Conservation (phyloP, 53 echinoderm and acorn worm species). For the Henricia sp. region DNA sequence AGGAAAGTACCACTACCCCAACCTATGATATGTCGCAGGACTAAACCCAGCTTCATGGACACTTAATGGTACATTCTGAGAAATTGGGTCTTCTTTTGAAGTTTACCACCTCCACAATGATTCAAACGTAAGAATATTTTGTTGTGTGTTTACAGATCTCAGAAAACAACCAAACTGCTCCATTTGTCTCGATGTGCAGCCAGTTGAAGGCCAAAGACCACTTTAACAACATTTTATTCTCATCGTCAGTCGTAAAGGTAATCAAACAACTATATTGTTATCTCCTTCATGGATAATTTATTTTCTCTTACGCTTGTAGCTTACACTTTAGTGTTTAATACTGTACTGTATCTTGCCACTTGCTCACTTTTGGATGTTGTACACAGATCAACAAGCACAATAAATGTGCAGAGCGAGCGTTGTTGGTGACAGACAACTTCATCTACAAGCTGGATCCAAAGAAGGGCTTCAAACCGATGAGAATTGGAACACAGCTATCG, state of each 20-base stretch:
- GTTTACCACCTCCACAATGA: too few relatives aligned
- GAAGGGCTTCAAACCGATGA: constrained; percentile 90
- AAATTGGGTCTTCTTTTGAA: too few relatives aligned
- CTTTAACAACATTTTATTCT: constrained; percentile 80
- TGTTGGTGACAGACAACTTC: constrained; percentile 89
- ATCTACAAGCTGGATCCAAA: constrained; percentile 98
- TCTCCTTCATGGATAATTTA: too few relatives aligned
- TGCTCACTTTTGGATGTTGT: not conserved
- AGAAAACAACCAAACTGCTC: constrained; percentile 78
- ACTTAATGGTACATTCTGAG: too few relatives aligned
- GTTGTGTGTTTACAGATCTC: constrained; percentile 49
- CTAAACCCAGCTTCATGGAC: too few relatives aligned
- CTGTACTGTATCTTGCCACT: not conserved
- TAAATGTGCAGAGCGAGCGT: constrained; percentile 90
- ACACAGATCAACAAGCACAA: constrained; percentile 91
- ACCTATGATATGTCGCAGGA: too few relatives aligned
- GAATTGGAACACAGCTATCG: constrained; percentile 70
- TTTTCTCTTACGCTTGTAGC: not conserved
- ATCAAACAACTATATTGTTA: too few relatives aligned
- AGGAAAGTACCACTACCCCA: too few relatives aligned
- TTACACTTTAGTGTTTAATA: not conserved
- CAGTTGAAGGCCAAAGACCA: constrained; percentile 86
- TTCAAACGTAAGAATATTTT: not conserved
- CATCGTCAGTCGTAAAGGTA: constrained; percentile 87
- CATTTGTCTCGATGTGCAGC: constrained; percentile 78